These are phyloP conservation scores for Parnassius orleans DNA, from an alignment of 2,888 invertebrate species.

Conservation along the genomic window DNA sequence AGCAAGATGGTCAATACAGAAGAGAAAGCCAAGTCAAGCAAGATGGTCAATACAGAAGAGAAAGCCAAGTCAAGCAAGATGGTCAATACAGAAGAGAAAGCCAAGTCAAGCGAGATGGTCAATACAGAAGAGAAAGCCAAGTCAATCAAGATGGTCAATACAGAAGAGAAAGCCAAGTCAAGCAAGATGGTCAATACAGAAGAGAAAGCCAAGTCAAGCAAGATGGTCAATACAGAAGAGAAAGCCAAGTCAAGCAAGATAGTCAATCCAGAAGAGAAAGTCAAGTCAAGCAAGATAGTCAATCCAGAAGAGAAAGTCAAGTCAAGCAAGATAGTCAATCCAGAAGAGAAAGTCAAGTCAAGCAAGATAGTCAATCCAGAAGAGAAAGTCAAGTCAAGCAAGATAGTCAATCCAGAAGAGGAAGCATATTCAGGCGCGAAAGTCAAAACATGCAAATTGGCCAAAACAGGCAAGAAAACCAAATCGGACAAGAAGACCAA, in stretches of 20 bases:
- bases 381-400: slow-evolving; percentile 1
- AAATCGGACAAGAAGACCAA: not conserved
- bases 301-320: not conserved
- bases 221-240: not conserved
- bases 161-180: too few relatives aligned
- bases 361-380: not conserved
- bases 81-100: not conserved
- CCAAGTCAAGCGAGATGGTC: not conserved
- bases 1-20: too few relatives aligned
- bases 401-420: not conserved
- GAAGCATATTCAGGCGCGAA: not conserved
- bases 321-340: not conserved
- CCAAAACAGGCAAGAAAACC: not conserved
- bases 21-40: not conserved
- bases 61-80: not conserved
- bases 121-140: too few relatives aligned
- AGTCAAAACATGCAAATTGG: not conserved
- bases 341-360: not conserved
- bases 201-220: not conserved
- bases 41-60: not conserved
- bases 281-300: not conserved
- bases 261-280: not conserved
- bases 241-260: not conserved
- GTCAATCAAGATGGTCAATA: too few relatives aligned
- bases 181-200: too few relatives aligned